Evolutionary conservation across 2,113 vertebrate species (phyloP).

Genomic region (Terrapene triunguis): DNA sequence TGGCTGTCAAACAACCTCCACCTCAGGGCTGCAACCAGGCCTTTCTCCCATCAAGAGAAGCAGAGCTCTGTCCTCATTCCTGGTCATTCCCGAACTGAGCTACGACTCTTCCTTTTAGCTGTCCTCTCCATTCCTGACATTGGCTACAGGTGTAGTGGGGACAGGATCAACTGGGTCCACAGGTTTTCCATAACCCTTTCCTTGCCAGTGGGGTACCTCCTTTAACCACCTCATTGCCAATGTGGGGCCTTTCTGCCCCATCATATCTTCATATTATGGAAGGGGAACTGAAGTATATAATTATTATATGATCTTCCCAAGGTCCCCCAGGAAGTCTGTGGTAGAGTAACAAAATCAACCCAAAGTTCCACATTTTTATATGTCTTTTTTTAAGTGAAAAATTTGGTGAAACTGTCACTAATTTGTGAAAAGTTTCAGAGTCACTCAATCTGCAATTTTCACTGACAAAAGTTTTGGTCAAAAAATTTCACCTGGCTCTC

Average conservation of each 20-base stretch:
- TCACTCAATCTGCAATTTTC: not conserved
- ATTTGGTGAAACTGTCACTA: not conserved
- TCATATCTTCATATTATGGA: not conserved
- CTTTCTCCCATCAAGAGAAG: not conserved
- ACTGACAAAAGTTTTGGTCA: not conserved
- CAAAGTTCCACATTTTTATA: not conserved
- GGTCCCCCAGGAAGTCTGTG: not conserved
- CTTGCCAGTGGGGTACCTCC: not conserved
- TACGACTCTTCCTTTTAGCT: not conserved
- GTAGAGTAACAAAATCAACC: not conserved
- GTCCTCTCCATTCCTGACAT: not conserved
- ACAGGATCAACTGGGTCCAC: not conserved
- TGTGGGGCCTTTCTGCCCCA: not conserved
- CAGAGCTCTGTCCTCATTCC: not conserved
- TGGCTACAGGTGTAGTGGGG: not conserved
- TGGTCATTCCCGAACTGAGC: not conserved
- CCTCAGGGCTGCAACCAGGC: not conserved
- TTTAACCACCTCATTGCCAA: not conserved
- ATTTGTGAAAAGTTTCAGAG: not conserved
- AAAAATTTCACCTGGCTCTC: not conserved
- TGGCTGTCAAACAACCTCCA: not conserved
- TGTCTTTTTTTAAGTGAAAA: not conserved
- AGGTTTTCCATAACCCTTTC: not conserved
- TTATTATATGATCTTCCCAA: not conserved
- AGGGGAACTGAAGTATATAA: not conserved